Evolutionary conservation across 2,888 invertebrate genomes (phyloP).

Genomic region (Peribatodes rhomboidaria): DNA sequence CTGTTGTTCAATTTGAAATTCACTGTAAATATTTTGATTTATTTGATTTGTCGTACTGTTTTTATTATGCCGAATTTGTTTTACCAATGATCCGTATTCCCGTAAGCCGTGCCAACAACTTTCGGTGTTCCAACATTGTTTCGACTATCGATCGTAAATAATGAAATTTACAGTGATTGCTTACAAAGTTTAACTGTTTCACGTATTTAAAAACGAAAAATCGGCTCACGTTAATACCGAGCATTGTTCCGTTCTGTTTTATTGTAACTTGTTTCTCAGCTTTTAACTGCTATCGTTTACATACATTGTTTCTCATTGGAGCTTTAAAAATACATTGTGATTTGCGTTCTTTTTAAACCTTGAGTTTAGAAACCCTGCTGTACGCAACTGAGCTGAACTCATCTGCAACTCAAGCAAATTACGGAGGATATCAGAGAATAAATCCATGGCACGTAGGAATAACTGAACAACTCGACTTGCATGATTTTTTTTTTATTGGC

Average conservation of each 20-base stretch:
- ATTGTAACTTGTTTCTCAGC: neutral
- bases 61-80: conserved; percentile 32
- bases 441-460: neutral
- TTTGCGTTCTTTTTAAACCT: no score
- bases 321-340: no score
- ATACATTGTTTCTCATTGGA: neutral
- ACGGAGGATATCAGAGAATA: no score
- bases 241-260: neutral
- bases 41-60: conserved; percentile 33
- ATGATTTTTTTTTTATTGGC: no score
- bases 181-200: conserved; percentile 18
- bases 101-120: conserved; percentile 21
- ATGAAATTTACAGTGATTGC: conserved; percentile 29
- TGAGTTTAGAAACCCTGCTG: no score
- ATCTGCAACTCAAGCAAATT: no score
- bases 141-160: conserved; percentile 23
- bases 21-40: conserved; percentile 37
- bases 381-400: no score
- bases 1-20: conserved; percentile 39
- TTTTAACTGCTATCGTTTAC: neutral
- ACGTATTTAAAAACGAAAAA: conserved; percentile 11
- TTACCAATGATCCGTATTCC: conserved; percentile 29
- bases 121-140: conserved; percentile 9
- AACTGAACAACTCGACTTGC: no score
- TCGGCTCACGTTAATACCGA: neutral